phyloP scores from a whole-genome alignment of 2,113 vertebrate species.

The Microcebus griseorufus region DNA sequence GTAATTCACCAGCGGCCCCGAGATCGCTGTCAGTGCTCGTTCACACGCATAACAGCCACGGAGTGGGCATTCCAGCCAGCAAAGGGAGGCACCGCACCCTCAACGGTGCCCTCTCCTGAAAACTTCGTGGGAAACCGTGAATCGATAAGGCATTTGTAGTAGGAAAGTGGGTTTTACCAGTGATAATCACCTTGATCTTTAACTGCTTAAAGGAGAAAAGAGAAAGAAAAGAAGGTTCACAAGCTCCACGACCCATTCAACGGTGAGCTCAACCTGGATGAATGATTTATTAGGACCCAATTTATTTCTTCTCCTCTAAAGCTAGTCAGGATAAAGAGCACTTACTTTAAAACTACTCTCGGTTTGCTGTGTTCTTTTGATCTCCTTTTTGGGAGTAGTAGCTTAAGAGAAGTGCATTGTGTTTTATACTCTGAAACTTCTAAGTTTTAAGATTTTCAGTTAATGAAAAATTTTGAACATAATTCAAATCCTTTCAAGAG shows the following conservation, averaged over 20 bases:
- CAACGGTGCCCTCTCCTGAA: not conserved
- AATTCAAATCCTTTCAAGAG: slow-evolving; percentile 10
- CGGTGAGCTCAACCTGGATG: not conserved
- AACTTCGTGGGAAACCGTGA: slow-evolving; percentile 38
- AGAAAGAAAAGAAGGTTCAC: slow-evolving; percentile 22
- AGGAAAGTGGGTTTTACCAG: not conserved
- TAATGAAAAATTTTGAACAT: not conserved
- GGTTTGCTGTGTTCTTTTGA: not conserved
- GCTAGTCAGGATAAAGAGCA: not conserved
- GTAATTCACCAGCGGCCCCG: slow-evolving; percentile 42
- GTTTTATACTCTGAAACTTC: slow-evolving; percentile 6
- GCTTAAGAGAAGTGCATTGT: not conserved
- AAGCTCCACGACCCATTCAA: not conserved
- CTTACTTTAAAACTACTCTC: not conserved
- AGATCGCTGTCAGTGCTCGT: slow-evolving; percentile 35
- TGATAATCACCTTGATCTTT: slow-evolving; percentile 22
- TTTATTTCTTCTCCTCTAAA: slow-evolving; percentile 50
- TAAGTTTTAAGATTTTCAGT: slow-evolving; percentile 40
- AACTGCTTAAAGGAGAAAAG: not conserved
- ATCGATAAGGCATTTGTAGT: slow-evolving; percentile 51
- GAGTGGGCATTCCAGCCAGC: not conserved
- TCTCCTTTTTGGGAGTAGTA: slow-evolving; percentile 19
- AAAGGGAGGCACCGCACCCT: slow-evolving; percentile 49
- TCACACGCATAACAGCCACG: slow-evolving; percentile 54
- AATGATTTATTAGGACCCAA: slow-evolving; percentile 7